A percentile compares a stretch with the other conserved stretches of the same genome.
phyloP scores from a whole-genome alignment of 2,888 invertebrate genomes.

The Melipona bicolor region DNA sequence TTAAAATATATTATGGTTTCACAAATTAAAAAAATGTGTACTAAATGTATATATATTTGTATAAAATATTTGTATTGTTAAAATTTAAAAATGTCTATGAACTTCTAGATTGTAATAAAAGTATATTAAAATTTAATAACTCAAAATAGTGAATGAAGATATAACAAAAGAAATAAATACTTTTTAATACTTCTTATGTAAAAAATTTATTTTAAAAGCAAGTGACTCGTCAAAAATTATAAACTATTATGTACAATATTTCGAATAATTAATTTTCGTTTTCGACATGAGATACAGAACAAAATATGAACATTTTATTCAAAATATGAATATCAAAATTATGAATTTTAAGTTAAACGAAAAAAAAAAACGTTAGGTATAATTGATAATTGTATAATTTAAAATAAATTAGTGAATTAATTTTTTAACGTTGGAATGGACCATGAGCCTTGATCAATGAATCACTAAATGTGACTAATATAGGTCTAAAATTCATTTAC shows the following conservation, averaged over 20 bases:
- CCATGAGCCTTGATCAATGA: not conserved
- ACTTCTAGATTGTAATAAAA: not conserved
- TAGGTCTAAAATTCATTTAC: not conserved
- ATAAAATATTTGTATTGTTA: not conserved
- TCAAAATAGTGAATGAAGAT: not conserved
- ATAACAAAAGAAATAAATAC: not conserved
- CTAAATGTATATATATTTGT: not conserved
- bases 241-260: not conserved
- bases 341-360: too few species aligned
- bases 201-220: not conserved
- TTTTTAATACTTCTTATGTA: not conserved
- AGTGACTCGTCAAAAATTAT: not conserved
- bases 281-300: not conserved
- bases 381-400: not conserved
- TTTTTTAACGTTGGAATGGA: not conserved
- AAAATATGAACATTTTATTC: not conserved
- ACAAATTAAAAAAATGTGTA: not conserved
- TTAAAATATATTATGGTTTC: not conserved
- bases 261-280: not conserved
- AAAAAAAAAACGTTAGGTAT: not conserved
- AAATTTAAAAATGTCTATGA: not conserved
- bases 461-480: slow-evolving; percentile 5
- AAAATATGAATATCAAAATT: too few species aligned
- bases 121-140: not conserved
- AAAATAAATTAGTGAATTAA: not conserved